Evolutionary conservation across 1,140 invertebrate species (phyloP), one percentile per base, ranked within the genome.

Genomic region (Sarcophaga bullata): DNA sequence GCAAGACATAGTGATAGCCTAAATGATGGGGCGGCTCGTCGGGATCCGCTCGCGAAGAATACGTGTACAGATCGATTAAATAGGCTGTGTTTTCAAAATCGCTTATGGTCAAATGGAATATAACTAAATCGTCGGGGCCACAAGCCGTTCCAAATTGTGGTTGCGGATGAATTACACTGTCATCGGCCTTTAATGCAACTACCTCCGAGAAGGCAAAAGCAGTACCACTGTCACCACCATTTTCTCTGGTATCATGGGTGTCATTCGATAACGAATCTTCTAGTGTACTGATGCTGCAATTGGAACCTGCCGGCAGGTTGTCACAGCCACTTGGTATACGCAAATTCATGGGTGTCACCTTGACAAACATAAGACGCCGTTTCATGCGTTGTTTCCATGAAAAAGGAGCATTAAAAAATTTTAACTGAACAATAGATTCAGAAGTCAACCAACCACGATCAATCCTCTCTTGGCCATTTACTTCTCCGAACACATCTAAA

Each of bases 361-460:
- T 95, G 76, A 95, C 93, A 85, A 93, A 92, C 84, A 96, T 92
- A 83, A 93, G 91, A 85, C 93, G 93, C 85, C 93, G 93, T 85
- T 94, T 92, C 88, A 96, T 94, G 84, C 93, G 94, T 86, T 94
- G 93, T 86, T 96, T 97, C 82, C 98, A 92, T 82, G 94, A 94
- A 82, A 98, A 94, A 3, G 97, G 95, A 87, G 95, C 95, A 85
- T 95, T 94, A 86, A 94, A 94, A 86, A 98, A 92, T 90, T 97
- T 96, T 73, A 98, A 93, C 90, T 98, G 97, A 75, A 98, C 92
- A 78, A 97, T 92, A 49, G 94, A 95, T 89, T 98, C 96, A 82
- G 94, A 93, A 46, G 95, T 97, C 0, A 98, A 91, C 97, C 97
- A 98, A 0, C 97, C 97, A 80, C 93, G 93, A 86, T 95, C 94